Evolutionary conservation across 2,113 vertebrate genomes (phyloP), one percentile per base, ranked within the genome.

Genomic region (Gobiocypris rarus): DNA sequence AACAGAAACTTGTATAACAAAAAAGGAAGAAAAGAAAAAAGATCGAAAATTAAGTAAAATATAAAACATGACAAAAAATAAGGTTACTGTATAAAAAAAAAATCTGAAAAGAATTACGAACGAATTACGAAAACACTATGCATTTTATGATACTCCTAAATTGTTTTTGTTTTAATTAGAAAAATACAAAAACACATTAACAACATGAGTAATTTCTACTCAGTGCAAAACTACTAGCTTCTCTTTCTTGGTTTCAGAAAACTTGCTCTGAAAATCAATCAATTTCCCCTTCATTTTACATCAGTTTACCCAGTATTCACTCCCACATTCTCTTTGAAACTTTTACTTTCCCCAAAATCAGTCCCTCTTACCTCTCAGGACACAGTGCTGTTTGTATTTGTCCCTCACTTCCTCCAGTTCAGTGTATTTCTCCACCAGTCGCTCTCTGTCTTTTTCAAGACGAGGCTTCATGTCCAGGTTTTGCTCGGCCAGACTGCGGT

Each of bases 401-500:
- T 91, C 91, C 82, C 90, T 87, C 61, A 97, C 89, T 22, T 88
- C 87, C 89, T 95, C 95, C 28, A 99, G 95, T 88, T 97, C 93
- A 59, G 93, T 91, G 52, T 98, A 99, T 78, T 93, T 95, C 84
- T 89, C 93, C 0, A 95, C 95, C 85, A 98, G 95, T 34, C 91
- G 90, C 0, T 94, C 89, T 67, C 95, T 95, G 2, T 96, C 95
- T 0, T 88, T 88, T 90, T 98, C 96, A 87, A 99, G 88, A 0
- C 93, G 96, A 0, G 89, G 94, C 85, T 95, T 96, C 89, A 97
- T 93, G 86, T 96, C 94, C 82, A 99, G 94, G 93, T 99, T 99
- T 89, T 90, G 95, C 89, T 99, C 97, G 0, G 97, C 97, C 91
- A 99, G 91, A 88, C 96, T 99, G n/a, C 97, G 94, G 87, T 99